These are phyloP conservation scores for Octonoba sinensis DNA, from an alignment of 2,888 invertebrate species.

Conservation along the genomic window DNA sequence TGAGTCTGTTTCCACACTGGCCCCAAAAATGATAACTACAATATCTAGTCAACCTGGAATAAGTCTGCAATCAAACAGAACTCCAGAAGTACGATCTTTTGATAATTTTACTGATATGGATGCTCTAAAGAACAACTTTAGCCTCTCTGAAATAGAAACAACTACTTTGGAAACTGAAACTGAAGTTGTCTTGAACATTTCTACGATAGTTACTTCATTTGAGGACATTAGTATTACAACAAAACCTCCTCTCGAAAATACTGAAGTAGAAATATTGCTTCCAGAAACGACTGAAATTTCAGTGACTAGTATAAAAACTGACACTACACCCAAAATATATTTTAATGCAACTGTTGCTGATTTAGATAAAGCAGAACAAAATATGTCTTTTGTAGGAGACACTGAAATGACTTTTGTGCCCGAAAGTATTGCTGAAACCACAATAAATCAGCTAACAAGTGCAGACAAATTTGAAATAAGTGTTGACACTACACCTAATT, in stretches of 20 bases:
- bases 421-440: no score
- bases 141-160: not conserved
- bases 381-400: no score
- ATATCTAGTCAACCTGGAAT: not conserved
- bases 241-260: not conserved
- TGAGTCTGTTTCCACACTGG: no score
- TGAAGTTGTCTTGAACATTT: not conserved
- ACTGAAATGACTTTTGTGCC: no score
- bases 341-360: no score
- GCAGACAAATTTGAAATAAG: no score
- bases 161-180: constrained; percentile 4
- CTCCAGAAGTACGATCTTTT: constrained; percentile 31
- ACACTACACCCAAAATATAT: no score
- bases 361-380: no score
- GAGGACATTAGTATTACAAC: not conserved
- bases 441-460: no score
- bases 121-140: no score
- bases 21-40: not conserved
- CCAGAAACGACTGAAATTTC: not conserved
- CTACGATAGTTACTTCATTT: not conserved
- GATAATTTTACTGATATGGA: constrained; percentile 34
- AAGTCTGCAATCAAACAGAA: constrained; percentile 22
- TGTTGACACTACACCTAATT: no score
- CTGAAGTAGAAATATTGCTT: constrained; percentile 3
- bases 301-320: not conserved